These are phyloP conservation scores for Cirrhinus molitorella DNA, from an alignment of 2,797 vertebrate genomes.

Conservation along the genomic window DNA sequence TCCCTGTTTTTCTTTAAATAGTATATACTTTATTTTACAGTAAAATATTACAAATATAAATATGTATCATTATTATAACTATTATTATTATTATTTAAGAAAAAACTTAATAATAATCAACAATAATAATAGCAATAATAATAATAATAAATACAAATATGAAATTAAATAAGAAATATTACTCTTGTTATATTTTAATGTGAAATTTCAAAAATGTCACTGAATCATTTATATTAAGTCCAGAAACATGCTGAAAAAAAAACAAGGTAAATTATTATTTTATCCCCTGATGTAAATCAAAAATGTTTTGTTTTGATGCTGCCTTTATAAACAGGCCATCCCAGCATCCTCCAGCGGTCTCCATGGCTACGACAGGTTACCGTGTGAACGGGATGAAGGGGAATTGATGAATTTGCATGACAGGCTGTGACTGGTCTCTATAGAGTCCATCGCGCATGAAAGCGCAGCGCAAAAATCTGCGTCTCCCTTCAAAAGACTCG, in stretches of 20 bases:
- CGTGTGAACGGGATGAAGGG: constrained; percentile 41
- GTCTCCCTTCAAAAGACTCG: constrained; percentile 4
- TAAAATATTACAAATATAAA: too few relatives aligned
- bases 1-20: too few relatives aligned
- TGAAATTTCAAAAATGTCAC: too few relatives aligned
- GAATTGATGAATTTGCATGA: constrained; percentile 41
- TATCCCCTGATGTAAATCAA: not conserved
- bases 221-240: not conserved
- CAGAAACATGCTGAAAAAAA: not conserved
- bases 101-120: not conserved
- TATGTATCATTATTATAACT: too few relatives aligned
- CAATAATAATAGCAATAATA: not conserved
- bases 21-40: too few relatives aligned
- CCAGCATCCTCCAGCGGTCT: constrained; percentile 18
- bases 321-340: not conserved
- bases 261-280: not conserved
- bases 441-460: constrained; percentile 24
- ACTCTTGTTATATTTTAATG: too few relatives aligned
- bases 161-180: not conserved
- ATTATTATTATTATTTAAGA: not conserved
- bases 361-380: constrained; percentile 42
- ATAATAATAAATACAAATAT: not conserved
- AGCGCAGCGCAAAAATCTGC: not conserved
- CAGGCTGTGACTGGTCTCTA: constrained; percentile 35
- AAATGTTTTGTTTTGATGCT: not conserved